These are phyloP conservation scores for Hyaena hyaena DNA, from an alignment of 2,113 vertebrate genomes.

Conservation along the genomic window DNA sequence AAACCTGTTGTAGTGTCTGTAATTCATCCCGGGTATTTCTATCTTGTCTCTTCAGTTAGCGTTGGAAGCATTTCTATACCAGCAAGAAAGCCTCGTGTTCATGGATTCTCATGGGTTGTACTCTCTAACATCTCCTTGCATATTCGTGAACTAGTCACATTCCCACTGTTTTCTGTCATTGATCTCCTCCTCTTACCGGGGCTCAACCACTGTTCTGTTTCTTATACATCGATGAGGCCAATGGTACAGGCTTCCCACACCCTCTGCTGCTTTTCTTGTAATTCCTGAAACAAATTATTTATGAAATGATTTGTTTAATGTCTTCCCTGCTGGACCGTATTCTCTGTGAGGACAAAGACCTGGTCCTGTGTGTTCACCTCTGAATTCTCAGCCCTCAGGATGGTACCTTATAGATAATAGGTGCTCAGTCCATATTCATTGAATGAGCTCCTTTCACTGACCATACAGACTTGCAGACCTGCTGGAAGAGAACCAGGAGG, in stretches of 20 bases:
- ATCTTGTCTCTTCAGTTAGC: neutral
- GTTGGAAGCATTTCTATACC: neutral
- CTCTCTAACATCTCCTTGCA: neutral
- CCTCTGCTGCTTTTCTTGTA: neutral
- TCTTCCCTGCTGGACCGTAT: neutral
- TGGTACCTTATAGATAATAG: fast-evolving
- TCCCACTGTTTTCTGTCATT: neutral
- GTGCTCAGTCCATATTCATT: neutral
- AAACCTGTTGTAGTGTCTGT: neutral
- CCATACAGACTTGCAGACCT: constrained; percentile 90
- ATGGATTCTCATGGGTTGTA: neutral
- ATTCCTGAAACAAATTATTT: neutral
- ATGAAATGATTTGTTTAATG: neutral
- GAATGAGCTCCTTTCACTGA: neutral
- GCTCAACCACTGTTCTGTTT: neutral
- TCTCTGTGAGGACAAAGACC: neutral
- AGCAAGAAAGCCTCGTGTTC: neutral
- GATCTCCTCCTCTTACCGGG: neutral
- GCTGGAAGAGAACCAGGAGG: constrained; percentile 91
- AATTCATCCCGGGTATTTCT: neutral
- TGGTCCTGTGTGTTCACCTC: neutral
- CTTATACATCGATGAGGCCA: neutral
- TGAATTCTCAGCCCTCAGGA: neutral
- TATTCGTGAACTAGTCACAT: neutral
- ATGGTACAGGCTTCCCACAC: neutral